Base-by-base conservation (phyloP, 2,888 invertebrate species). In the Bellardia bayeri region DNA sequence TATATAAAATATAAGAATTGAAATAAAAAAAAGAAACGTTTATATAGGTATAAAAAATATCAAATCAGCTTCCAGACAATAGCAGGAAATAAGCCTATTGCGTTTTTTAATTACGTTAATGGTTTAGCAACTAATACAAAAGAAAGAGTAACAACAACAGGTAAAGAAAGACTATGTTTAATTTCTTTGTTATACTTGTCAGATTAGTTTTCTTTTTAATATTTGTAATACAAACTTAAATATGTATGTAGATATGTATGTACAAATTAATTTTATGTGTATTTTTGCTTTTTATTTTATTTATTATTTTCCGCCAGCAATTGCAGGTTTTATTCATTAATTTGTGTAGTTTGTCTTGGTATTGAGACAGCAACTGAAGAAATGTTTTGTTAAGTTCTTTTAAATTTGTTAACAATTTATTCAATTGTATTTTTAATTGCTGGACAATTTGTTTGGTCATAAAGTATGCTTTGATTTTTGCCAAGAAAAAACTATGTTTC, bases 101-200 rank as follows among this genome's bases (percentile, higher is more conserved):
- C 81, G 23, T 72, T 84, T 87, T 81, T 86, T 82, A 87, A 87
- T 85, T 87, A 87, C 66, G 66, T 84, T 76, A 87, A 87, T 87
- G 61, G 84, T 78, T 81, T 82, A 84, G 9, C 11, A 23, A 68
- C 74, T 54, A 30, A 71, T 58, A 78, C 66, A 49, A 40, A 23
- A 40, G 16, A 9, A 23, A 71, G 58, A 66, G 33, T 6, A 74
- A 51, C 30, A 71, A 72, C 37, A 40, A 61, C 49, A 72, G 72
- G 72, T 74, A 74, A 45, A 51, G 23, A 30, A 54, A 40, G 30
- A 58, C 0, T 63, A 63, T 78, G n/a, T 71, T 30, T 23, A 71
- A 23, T 49, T 16, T 45, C 37, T 56, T 78, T 78, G 54, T 71
- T 83, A 56, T 8, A 42, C 16, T 54, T 3, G 14, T 23, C 3